Conservation (phyloP, 2,797 vertebrate genomes). For the Lepus townsendii region DNA sequence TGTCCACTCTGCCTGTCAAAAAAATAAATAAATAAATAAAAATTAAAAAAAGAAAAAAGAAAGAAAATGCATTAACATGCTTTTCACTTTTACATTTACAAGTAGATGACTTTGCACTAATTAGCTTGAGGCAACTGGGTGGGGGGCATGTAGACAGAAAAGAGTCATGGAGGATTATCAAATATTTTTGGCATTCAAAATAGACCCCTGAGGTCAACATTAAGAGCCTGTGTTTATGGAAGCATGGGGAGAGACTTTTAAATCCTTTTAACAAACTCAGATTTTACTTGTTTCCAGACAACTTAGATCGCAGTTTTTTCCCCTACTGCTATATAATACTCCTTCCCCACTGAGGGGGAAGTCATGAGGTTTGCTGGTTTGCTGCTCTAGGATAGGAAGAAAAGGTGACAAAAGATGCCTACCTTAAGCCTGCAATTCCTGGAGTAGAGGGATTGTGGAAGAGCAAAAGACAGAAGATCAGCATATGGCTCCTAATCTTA, state of each 20-base stretch:
- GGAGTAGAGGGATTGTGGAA: neutral
- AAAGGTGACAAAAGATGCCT: too few species aligned
- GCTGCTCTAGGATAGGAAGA: neutral
- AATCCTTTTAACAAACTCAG: neutral
- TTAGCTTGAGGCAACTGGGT: neutral
- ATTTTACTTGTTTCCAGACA: neutral
- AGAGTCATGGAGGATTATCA: neutral
- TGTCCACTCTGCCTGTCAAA: too few species aligned
- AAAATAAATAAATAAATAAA: too few species aligned
- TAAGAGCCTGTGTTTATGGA: neutral
- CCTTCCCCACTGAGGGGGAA: neutral
- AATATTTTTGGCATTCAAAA: neutral
- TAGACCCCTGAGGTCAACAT: neutral
- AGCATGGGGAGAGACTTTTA: neutral
- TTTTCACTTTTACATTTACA: conserved; percentile 38
- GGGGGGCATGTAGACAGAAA: neutral
- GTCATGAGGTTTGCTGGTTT: neutral
- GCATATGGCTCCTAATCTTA: neutral
- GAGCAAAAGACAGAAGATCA: neutral
- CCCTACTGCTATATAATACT: neutral
- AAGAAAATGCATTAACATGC: neutral
- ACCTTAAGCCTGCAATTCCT: neutral
- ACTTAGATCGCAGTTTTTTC: neutral
- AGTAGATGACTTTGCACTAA: neutral
- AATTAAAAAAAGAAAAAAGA: too few species aligned